Conservation (phyloP, 2,113 vertebrate genomes). For the Campylomormyrus tamandua region DNA sequence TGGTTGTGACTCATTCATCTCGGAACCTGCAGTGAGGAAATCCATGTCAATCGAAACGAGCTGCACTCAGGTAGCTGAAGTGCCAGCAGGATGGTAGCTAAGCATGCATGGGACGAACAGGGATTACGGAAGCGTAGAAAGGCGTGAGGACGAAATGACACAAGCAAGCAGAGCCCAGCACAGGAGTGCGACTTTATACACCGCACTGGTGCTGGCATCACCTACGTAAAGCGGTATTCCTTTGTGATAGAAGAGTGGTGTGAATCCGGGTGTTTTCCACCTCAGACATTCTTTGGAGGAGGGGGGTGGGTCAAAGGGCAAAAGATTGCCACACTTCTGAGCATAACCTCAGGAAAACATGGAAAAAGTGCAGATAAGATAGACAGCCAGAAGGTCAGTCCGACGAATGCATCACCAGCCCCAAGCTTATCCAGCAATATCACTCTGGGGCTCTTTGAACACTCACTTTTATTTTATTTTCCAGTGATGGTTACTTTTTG, state of each 20-base stretch:
- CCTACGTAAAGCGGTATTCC: not conserved
- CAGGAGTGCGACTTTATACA: not conserved
- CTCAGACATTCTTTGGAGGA: not conserved
- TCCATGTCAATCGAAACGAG: conserved; percentile 92
- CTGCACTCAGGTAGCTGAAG: conserved; percentile 59
- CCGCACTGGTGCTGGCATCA: conserved; percentile 16
- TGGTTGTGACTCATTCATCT: conserved; percentile 92
- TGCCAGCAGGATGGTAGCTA: conserved; percentile 32
- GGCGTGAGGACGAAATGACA: conserved; percentile 22
- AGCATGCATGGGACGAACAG: conserved; percentile 30
- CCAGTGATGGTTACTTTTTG: not conserved
- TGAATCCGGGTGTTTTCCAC: conserved; percentile 12
- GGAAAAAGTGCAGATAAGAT: conserved; percentile 24
- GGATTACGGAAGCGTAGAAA: conserved; percentile 18
- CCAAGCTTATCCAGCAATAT: not conserved
- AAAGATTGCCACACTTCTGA: conserved; percentile 6
- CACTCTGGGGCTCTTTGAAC: not conserved
- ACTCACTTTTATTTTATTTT: not conserved
- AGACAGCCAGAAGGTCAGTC: not conserved
- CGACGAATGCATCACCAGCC: not conserved
- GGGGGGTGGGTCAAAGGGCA: not conserved
- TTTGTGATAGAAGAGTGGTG: not conserved
- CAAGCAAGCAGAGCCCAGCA: conserved; percentile 20
- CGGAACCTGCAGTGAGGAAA: conserved; percentile 94
- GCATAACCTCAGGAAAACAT: not conserved